phyloP scores from a whole-genome alignment of 2,888 invertebrate species.

The Campaea margaritaria region DNA sequence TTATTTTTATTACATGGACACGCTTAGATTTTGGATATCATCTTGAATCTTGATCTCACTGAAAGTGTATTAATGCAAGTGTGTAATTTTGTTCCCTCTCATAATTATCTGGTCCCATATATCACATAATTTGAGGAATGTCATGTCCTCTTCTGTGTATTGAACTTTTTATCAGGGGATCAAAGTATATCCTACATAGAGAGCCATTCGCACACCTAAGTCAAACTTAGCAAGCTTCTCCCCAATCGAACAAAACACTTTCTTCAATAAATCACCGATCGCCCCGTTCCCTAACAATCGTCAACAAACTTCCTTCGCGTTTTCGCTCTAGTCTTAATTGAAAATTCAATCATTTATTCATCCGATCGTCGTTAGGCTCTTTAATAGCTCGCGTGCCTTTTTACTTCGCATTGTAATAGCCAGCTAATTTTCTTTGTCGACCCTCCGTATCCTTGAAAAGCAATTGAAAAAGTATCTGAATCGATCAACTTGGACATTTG shows the following conservation, averaged over 20 bases:
- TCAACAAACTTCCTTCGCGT: conserved; percentile 70
- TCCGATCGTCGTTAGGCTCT: conserved; percentile 77
- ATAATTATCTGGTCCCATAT: no score
- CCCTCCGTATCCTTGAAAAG: conserved; percentile 36
- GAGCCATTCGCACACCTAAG: background rate
- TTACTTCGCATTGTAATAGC: conserved; percentile 67
- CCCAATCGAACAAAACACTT: conserved; percentile 50
- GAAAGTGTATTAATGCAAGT: no score
- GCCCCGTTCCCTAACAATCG: conserved; percentile 58
- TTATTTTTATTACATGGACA: no score
- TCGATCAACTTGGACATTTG: conserved; percentile 29
- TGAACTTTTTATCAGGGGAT: no score
- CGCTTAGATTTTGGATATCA: no score
- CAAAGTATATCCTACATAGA: background rate
- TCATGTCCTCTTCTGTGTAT: background rate
- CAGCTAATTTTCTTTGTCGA: conserved; percentile 68
- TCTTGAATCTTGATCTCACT: no score
- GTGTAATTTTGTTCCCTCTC: no score
- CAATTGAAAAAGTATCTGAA: conserved; percentile 39
- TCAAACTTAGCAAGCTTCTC: conserved; percentile 19
- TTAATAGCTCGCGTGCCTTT: conserved; percentile 72
- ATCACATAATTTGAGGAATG: no score
- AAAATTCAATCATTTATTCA: conserved; percentile 84
- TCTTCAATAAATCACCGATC: conserved; percentile 51
- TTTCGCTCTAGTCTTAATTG: conserved; percentile 77